A percentile compares a stretch with the other conserved stretches of the same genome.
Evolutionary conservation across 2,797 vertebrate species (phyloP).

Genomic region (Malurus splendens): DNA sequence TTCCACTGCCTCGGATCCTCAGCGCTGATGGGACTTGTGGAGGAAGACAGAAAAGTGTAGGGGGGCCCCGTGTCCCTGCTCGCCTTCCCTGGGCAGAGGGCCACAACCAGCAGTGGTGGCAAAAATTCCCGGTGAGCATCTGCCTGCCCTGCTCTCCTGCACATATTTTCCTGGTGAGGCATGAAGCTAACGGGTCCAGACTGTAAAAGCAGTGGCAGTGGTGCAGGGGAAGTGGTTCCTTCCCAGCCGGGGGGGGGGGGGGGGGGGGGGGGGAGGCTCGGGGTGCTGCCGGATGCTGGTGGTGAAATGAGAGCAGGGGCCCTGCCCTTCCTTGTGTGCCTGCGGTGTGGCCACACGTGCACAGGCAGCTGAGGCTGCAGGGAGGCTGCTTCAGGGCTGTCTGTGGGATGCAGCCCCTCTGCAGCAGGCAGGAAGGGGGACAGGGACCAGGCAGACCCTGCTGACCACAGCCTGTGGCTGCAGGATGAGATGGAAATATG

Average conservation of each 20-base stretch:
- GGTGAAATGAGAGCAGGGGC: not conserved
- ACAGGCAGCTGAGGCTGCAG: not conserved
- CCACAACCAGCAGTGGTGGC: rapidly evolving
- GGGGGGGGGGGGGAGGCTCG: rapidly evolving
- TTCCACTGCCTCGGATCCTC: rapidly evolving
- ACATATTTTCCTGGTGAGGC: not conserved
- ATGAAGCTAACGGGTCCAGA: rapidly evolving
- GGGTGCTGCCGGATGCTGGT: not conserved
- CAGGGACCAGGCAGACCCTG: rapidly evolving
- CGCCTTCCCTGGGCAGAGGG: not conserved
- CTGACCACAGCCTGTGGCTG: rapidly evolving
- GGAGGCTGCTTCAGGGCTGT: not conserved
- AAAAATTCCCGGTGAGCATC: too few species aligned
- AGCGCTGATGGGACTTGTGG: rapidly evolving
- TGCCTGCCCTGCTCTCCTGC: not conserved
- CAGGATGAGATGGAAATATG: not conserved
- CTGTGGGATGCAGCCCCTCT: not conserved
- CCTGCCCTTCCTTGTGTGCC: not conserved
- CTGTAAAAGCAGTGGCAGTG: not conserved
- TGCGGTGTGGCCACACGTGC: rapidly evolving
- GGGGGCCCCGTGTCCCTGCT: rapidly evolving
- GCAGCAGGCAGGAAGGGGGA: not conserved
- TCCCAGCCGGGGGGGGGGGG: rapidly evolving
- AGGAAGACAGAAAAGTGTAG: not conserved
- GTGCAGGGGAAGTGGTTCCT: not conserved